Conservation (phyloP, 2,888 invertebrate species). For the Halictus ligatus region DNA sequence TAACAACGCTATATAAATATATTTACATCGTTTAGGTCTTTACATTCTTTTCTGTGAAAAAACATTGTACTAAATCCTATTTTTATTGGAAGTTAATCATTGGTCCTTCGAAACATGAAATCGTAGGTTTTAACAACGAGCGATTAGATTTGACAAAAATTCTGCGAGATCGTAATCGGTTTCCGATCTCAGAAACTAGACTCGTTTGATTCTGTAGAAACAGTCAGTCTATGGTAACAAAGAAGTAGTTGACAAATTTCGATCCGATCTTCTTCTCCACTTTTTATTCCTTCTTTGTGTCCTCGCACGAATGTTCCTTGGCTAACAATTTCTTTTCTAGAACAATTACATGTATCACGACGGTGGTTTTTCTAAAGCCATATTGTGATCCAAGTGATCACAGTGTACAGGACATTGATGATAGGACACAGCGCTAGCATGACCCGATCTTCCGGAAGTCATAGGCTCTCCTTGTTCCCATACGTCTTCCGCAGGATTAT, state of each 20-base stretch:
- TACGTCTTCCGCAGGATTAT: slow-evolving; percentile 90
- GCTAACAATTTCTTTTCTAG: slow-evolving; percentile 15
- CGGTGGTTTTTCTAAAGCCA: slow-evolving; percentile 56
- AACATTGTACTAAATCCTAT: slow-evolving; percentile 46
- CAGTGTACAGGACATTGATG: slow-evolving; percentile 87
- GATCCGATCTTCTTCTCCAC: slow-evolving; percentile 14
- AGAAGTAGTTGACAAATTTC: slow-evolving; percentile 10
- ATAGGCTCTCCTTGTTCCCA: slow-evolving; percentile 93
- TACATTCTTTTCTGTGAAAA: slow-evolving; percentile 49
- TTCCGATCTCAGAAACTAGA: slow-evolving; percentile 45
- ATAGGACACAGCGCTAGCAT: slow-evolving; percentile 95
- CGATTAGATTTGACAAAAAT: slow-evolving; percentile 31
- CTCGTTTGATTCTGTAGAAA: slow-evolving; percentile 37
- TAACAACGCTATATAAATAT: slow-evolving; percentile 52
- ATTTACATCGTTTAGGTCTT: slow-evolving; percentile 33
- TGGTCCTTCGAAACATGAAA: slow-evolving; percentile 42
- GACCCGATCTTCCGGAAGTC: slow-evolving; percentile 94
- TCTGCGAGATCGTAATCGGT: slow-evolving; percentile 15
- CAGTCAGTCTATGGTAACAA: slow-evolving; percentile 59
- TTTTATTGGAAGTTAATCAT: slow-evolving; percentile 54
- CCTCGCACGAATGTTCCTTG: neutral
- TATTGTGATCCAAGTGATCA: slow-evolving; percentile 79
- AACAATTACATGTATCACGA: slow-evolving; percentile 62
- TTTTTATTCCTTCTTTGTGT: neutral
- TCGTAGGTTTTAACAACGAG: slow-evolving; percentile 34